These are phyloP conservation scores for Catamblyrhynchus diadema DNA, from an alignment of 2,797 vertebrate species.

Conservation along the genomic window DNA sequence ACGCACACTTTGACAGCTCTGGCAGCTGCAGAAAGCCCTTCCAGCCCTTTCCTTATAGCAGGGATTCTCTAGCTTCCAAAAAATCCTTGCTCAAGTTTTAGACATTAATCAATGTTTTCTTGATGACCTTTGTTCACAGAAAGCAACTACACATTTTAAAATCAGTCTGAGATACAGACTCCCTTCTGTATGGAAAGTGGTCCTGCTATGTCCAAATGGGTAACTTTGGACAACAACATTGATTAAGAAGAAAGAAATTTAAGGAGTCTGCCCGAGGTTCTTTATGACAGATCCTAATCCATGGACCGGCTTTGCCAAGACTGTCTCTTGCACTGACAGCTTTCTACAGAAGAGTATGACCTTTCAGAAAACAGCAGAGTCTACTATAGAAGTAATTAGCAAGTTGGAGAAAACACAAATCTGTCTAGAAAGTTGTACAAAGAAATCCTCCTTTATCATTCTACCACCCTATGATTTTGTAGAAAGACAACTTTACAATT, in stretches of 20 bases:
- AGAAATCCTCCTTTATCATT: background rate
- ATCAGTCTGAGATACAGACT: background rate
- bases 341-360: background rate
- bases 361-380: background rate
- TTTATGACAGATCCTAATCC: background rate
- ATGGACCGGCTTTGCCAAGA: background rate
- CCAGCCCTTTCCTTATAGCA: background rate
- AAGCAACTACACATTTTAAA: background rate
- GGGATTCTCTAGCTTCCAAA: background rate
- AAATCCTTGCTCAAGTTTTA: background rate
- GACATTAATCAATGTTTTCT: background rate
- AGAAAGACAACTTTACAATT: background rate
- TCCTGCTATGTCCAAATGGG: background rate
- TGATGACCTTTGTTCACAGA: background rate
- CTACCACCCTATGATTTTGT: rapidly evolving
- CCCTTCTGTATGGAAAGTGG: rapidly evolving
- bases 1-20: background rate
- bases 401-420: background rate
- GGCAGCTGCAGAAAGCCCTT: background rate
- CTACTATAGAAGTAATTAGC: background rate
- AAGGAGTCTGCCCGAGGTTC: background rate
- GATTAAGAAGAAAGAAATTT: background rate
- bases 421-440: background rate
- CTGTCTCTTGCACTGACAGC: background rate
- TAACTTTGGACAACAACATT: background rate